These are phyloP conservation scores for Nematolebias whitei DNA, from an alignment of 2,113 vertebrate species.

Conservation along the genomic window DNA sequence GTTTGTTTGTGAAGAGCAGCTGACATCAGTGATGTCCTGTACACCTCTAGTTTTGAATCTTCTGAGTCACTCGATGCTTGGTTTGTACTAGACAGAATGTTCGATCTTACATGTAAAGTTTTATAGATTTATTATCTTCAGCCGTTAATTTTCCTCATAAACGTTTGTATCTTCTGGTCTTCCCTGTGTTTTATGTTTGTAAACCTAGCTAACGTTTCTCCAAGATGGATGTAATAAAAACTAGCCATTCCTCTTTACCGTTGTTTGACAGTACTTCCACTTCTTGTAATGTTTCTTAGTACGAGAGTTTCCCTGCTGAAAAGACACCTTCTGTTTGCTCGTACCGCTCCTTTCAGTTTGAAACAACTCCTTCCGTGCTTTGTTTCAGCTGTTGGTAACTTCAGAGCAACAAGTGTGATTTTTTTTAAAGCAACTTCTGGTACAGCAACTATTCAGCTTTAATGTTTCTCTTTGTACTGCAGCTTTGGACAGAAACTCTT, in stretches of 20 bases:
- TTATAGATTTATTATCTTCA: conserved; percentile 96
- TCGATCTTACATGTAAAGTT: conserved; percentile 84
- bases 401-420: too few species aligned
- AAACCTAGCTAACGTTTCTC: conserved; percentile 26
- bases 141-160: conserved; percentile 82
- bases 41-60: conserved; percentile 83
- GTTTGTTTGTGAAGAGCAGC: conserved; percentile 94
- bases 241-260: background rate
- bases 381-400: too few species aligned
- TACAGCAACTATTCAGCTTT: too few species aligned
- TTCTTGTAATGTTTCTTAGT: background rate
- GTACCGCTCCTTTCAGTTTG: background rate
- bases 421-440: too few species aligned
- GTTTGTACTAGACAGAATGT: conserved; percentile 84
- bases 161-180: conserved; percentile 56
- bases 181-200: conserved; percentile 42
- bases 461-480: too few species aligned
- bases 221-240: conserved; percentile 36
- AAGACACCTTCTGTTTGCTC: background rate
- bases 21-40: conserved; percentile 99
- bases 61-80: conserved; percentile 85
- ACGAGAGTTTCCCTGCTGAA: background rate
- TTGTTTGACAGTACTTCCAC: too few species aligned
- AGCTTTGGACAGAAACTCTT: too few species aligned
- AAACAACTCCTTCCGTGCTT: background rate